phyloP scores from a whole-genome alignment of 2,113 vertebrate species.

The Papio anubis region DNA sequence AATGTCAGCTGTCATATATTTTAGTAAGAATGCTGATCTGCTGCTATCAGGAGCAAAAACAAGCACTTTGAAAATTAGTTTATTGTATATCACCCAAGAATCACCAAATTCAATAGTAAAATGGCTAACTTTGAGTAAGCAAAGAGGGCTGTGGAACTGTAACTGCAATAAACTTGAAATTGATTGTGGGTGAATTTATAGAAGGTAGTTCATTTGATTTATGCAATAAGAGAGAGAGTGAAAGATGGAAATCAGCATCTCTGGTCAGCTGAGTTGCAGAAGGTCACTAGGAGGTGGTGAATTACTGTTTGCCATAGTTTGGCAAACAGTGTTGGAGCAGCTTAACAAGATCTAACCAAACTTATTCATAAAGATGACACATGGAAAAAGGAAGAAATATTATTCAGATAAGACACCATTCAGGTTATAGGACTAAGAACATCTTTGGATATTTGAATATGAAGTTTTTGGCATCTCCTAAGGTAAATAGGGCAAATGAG shows the following conservation, averaged over 20 bases:
- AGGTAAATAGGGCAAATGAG: conserved; percentile 39
- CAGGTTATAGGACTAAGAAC: not conserved
- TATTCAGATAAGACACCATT: conserved; percentile 13
- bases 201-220: conserved; percentile 79
- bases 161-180: conserved; percentile 79
- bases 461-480: conserved; percentile 57
- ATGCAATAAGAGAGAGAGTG: conserved; percentile 68
- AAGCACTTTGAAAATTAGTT: conserved; percentile 78
- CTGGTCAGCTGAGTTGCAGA: conserved; percentile 60
- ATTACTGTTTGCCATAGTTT: conserved; percentile 56
- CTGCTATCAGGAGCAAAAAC: conserved; percentile 77
- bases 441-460: conserved; percentile 54
- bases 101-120: conserved; percentile 74
- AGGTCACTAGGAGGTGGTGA: conserved; percentile 15
- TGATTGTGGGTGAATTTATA: conserved; percentile 77
- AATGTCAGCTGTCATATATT: conserved; percentile 61
- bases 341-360: not conserved
- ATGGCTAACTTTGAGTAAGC: conserved; percentile 76
- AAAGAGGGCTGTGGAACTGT: conserved; percentile 77
- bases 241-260: conserved; percentile 76
- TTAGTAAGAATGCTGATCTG: conserved; percentile 71
- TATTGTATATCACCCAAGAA: conserved; percentile 69
- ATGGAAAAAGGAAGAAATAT: not conserved
- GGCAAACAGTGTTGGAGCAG: conserved; percentile 38
- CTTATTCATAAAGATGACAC: conserved; percentile 2